Evolutionary conservation across 2,113 vertebrate species (phyloP), one percentile per base, ranked within the genome.

Genomic region (Hiodon tergisus): DNA sequence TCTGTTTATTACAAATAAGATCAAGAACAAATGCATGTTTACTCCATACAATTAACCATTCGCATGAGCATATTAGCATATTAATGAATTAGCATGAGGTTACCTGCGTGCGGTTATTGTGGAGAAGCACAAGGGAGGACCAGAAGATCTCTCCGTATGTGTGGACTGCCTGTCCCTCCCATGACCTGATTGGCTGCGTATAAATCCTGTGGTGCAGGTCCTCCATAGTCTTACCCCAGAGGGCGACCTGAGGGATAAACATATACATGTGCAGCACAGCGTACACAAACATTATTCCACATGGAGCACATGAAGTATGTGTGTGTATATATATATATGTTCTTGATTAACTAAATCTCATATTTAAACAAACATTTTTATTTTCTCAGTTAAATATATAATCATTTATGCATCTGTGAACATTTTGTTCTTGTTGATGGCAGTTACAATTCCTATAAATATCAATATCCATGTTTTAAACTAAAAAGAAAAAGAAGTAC

Each of bases 131-230:
- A 60, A 88, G 77, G 2, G 93, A 93, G 4, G 93, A 94, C 83
- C 91, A 87, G 70, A 91, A 75, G 48, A 94, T 88, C 76, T 93
- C 88, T 80, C 93, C 93, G 54, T 90, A 92, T 51, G 84, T 79
- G 72, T 87, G 84, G 8, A 88, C 82, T 9, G 81, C 80, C 54
- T 78, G 87, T 46, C 93, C 92, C 81, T 95, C 92, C 93, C 93
- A 94, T 70, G 85, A 89, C 4, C 69, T 78, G 78, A 94, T 82
- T 0, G 89, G 88, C 79, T 88, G 83, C 0, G 83, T 87, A 77
- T 82, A 86, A 68, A 95, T 81, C 68, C 87, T 86, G 58, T 82
- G 81, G 53, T 83, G 86, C 13, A 95, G 69, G 68, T 92, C 87
- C 3, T 90, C 83, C 79, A 59, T 88, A 59, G 83, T 90, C 79